Conservation (phyloP, 1,140 invertebrate species). For the Drosophila pseudoananassae region DNA sequence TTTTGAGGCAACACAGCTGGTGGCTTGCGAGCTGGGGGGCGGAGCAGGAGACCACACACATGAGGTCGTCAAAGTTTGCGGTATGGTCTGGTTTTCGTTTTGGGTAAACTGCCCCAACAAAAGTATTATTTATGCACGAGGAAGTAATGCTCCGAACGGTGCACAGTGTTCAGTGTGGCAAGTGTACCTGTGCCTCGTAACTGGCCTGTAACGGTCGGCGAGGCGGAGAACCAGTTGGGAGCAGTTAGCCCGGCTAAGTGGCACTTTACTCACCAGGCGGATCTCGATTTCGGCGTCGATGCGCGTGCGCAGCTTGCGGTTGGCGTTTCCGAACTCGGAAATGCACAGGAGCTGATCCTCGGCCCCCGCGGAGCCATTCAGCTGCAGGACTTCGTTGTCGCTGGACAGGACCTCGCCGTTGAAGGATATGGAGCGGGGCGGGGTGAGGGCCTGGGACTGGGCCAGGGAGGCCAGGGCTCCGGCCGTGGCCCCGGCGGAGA, state of each 20-base stretch:
- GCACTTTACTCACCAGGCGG: constrained; percentile 89
- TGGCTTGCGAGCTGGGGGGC: constrained; percentile 28
- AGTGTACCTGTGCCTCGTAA: constrained; percentile 8
- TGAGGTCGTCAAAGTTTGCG: constrained; percentile 33
- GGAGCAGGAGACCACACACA: constrained; percentile 62
- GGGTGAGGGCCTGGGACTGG: constrained; percentile 55
- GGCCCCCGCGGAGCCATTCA: constrained; percentile 46
- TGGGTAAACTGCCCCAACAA: constrained; percentile 5
- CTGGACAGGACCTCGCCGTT: constrained; percentile 76
- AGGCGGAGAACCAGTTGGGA: constrained; percentile 12
- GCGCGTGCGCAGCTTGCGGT: constrained; percentile 87
- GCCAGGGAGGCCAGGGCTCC: constrained; percentile 60
- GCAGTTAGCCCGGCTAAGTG: background rate
- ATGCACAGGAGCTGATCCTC: constrained; percentile 89
- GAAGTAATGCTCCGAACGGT: constrained; percentile 10
- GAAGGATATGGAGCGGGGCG: constrained; percentile 65
- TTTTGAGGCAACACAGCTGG: constrained; percentile 62
- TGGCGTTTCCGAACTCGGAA: constrained; percentile 89
- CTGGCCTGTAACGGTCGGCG: constrained; percentile 33
- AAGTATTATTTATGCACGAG: constrained; percentile 67
- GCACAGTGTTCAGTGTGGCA: background rate
- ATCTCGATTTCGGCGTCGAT: constrained; percentile 94
- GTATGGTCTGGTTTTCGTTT: constrained; percentile 31
- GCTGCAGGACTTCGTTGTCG: constrained; percentile 63
- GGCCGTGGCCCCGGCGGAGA: constrained; percentile 38